Base-by-base conservation (phyloP, 2,113 vertebrate genomes). In the Tetrax tetrax region DNA sequence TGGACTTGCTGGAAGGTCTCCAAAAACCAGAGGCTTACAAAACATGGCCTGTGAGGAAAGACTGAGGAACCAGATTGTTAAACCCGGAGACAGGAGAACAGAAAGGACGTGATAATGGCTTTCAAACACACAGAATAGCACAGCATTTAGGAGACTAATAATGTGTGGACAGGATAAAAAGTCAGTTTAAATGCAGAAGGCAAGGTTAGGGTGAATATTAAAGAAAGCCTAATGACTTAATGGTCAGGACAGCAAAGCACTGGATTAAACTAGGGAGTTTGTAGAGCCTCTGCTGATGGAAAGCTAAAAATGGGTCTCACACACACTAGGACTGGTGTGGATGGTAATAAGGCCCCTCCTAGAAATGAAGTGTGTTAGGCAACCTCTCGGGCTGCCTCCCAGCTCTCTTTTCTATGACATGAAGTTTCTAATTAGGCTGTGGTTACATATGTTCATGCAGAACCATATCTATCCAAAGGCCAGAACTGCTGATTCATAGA, bases 1-100 rank as follows among this genome's bases (percentile, higher is more conserved):
- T 24, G 80, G 76, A 86, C 63, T 74, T 89, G 50, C 25, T 92
- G 80, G 86, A 95, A 95, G 35, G 48, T 38, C 41, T 81, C 47
- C 10, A 87, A 78, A 93, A 78, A n/a, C 14, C 68, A 59, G 43
- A 89, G 25, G 25, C 64, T 69, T 74, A 74, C 51, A 75, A 94
- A 87, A 89, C 19, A 57, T 2, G 21, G 59, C 27, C 50, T 78
- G n/a, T 60, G 38, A 84, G 41, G 50, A 66, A 95, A 74, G 54
- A 86, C 0, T 79, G 59, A 90, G 59, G 63, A 92, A 83, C 23
- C 45, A 47, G 6, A 21, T 27, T 89, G 57, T 83, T 95, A 92
- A 64, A 88, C 45, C 50, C 72, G 22, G 54, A 61, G 87, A 83
- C 1, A 53, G 31, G 15, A 71, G 23, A 94, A 60, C 37, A 78